Evolutionary conservation across 1,140 invertebrate species (phyloP).

Genomic region (Procambarus clarkii): DNA sequence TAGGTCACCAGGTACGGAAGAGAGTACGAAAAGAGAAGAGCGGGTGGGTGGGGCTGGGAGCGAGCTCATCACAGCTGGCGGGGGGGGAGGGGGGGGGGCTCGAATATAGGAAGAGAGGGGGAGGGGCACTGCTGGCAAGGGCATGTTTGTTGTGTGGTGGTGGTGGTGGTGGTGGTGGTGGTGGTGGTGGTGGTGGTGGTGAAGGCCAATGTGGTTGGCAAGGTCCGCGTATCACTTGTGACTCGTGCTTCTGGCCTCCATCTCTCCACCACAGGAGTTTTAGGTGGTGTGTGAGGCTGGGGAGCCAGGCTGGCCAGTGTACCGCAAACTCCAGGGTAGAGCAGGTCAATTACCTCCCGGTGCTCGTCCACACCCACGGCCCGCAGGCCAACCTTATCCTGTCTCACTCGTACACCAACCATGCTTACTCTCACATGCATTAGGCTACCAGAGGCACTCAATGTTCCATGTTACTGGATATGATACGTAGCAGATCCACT

Average conservation of each 20-base stretch:
- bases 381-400: background rate
- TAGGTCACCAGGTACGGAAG: background rate
- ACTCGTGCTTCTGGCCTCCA: too few relatives aligned
- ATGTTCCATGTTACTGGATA: too few relatives aligned
- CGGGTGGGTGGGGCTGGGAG: background rate
- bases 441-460: background rate
- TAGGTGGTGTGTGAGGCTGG: too few relatives aligned
- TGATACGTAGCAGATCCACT: too few relatives aligned
- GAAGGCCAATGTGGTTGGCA: background rate
- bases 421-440: background rate
- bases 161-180: background rate
- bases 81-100: background rate
- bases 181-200: background rate
- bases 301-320: background rate
- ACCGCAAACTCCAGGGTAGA: background rate
- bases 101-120: background rate
- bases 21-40: background rate
- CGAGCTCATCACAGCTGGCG: background rate
- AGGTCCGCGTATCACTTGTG: too few relatives aligned
- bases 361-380: background rate
- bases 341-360: background rate
- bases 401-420: background rate
- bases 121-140: background rate
- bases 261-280: too few relatives aligned
- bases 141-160: background rate